phyloP scores from a whole-genome alignment of 2,888 invertebrate species.

The Chloroclysta siterata region DNA sequence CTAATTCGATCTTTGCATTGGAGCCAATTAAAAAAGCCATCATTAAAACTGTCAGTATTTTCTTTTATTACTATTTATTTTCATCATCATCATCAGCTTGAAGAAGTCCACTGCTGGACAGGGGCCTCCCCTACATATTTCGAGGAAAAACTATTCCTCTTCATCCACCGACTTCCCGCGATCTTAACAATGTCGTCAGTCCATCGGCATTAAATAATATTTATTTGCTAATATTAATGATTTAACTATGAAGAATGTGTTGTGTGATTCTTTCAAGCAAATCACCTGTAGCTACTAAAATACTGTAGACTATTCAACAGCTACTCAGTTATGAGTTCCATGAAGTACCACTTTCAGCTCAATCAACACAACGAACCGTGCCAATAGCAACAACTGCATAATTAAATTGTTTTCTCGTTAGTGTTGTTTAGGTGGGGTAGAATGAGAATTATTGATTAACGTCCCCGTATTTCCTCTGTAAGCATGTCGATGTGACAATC shows the following conservation, averaged over 20 bases:
- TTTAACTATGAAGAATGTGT: too few species aligned
- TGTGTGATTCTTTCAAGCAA: too few species aligned
- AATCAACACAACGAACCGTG: slow-evolving; percentile 13
- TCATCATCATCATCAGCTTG: too few species aligned
- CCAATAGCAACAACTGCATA: slow-evolving; percentile 24
- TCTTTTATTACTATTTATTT: too few species aligned
- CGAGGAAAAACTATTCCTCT: too few species aligned
- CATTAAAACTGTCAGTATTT: slow-evolving; percentile 1
- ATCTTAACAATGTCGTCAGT: too few species aligned
- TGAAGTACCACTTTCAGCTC: slow-evolving; percentile 13
- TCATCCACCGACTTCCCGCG: too few species aligned
- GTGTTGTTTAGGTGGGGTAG: slow-evolving; percentile 18
- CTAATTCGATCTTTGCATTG: background rate
- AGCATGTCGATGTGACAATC: slow-evolving; percentile 60
- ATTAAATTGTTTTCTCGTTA: slow-evolving; percentile 31
- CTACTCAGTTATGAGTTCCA: slow-evolving; percentile 4
- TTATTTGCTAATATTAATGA: too few species aligned
- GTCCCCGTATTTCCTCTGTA: slow-evolving; percentile 46
- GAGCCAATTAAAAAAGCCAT: slow-evolving; percentile 3
- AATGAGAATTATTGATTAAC: slow-evolving; percentile 44
- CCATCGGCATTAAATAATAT: too few species aligned
- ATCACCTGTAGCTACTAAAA: too few species aligned
- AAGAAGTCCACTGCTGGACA: too few species aligned
- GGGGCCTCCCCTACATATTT: too few species aligned
- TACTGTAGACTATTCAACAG: background rate